These are phyloP conservation scores for Heliconius hewitsoni DNA, from an alignment of 1,140 invertebrate genomes.

Conservation along the genomic window DNA sequence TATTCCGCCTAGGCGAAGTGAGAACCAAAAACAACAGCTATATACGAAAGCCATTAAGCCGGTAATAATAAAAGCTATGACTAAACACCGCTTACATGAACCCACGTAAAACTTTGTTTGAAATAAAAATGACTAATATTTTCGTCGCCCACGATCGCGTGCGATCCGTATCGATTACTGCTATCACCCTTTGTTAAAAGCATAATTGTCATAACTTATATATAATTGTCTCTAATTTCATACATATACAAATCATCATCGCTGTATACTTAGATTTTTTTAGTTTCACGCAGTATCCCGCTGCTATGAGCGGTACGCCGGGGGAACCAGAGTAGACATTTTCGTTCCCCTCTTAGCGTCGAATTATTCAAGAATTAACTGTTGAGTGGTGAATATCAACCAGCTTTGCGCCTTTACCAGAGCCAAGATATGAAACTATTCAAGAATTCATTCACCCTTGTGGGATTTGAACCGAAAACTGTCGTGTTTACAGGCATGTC, in stretches of 20 bases:
- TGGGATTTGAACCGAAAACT: too few species aligned
- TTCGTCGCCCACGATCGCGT: slow-evolving; percentile 17
- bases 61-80: background rate
- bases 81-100: background rate
- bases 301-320: too few species aligned
- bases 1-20: slow-evolving; percentile 67
- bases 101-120: background rate
- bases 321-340: too few species aligned
- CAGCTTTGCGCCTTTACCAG: too few species aligned
- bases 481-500: too few species aligned
- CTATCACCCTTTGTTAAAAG: background rate
- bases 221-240: background rate
- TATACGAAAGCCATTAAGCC: slow-evolving; percentile 66
- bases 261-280: background rate
- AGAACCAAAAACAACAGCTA: slow-evolving; percentile 76
- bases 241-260: background rate
- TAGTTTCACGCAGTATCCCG: background rate
- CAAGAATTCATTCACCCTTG: too few species aligned
- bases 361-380: too few species aligned
- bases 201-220: background rate
- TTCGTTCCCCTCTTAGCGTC: too few species aligned
- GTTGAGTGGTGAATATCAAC: too few species aligned
- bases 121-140: background rate
- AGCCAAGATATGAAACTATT: too few species aligned
- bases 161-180: slow-evolving; percentile 28